A percentile compares a stretch with the other conserved stretches of the same genome.
Conservation (phyloP, 2,797 vertebrate species). For the Cyclopterus lumpus region DNA sequence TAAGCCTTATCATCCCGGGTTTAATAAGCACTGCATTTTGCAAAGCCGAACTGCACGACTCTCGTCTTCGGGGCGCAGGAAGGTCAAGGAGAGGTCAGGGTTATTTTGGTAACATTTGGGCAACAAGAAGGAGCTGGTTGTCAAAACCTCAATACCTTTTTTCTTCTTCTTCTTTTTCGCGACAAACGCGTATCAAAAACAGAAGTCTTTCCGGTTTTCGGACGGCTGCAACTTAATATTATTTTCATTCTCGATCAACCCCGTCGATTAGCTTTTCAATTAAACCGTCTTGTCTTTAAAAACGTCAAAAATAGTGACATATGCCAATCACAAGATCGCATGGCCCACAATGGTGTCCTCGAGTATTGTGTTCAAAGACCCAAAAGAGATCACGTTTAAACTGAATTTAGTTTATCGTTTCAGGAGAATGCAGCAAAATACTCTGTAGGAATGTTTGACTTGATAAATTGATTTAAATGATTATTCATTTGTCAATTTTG, state of each 20-base stretch:
- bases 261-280: background rate
- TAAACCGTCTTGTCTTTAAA: background rate
- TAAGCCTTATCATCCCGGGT: conserved; percentile 67
- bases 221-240: background rate
- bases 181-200: background rate
- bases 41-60: conserved; percentile 53
- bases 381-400: background rate
- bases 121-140: background rate
- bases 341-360: background rate
- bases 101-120: conserved; percentile 12
- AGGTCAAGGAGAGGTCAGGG: conserved; percentile 72
- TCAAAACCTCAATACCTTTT: background rate
- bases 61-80: conserved; percentile 42
- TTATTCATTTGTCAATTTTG: background rate
- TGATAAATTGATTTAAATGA: background rate
- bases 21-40: conserved; percentile 62
- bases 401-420: background rate
- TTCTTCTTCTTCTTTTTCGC: background rate
- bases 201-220: background rate
- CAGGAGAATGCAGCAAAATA: background rate
- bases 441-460: background rate
- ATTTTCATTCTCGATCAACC: background rate
- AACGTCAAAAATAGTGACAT: background rate
- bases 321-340: background rate
- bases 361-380: background rate